Base-by-base conservation (phyloP, 2,888 invertebrate species). In the Galerucella nymphaeae region DNA sequence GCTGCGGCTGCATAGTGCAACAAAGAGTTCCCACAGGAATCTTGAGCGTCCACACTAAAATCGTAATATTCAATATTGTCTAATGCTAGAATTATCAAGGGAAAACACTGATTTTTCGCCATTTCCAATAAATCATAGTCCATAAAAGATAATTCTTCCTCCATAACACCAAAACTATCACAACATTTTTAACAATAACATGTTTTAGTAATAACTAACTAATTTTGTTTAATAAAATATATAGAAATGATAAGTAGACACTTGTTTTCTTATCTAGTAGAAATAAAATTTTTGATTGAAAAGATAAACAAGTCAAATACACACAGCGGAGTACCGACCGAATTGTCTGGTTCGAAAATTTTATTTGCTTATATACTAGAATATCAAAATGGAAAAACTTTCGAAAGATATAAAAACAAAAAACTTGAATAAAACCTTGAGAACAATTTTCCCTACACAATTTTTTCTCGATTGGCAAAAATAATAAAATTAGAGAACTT, bases 61-160 rank as follows among this genome's bases (percentile, higher is more conserved):
- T 76, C 69, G 65, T 82, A 82, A n/a, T 79, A 63, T 5, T 76
- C 73, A 64, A 80, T 71, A 65, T 82, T 79, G 61, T 82, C 79
- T 50, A 82, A 67, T 10, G 79, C 80, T 57, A 80, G 23, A 58
- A 78, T 78, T 30, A 80, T 62, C 38, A 79, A 70, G 2, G 77
- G 73, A 66, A 79, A 78, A 73, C 77, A 78, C n/a, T 76, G 75
- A 58, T 77, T 80, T 58, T 50, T 65, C 20, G 80, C 80, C 48
- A 80, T 76, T 53, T 80, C 77, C 18, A 75, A 73, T 50, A 79
- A 74, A 76, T 80, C 77, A 71, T 79, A 77, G 75, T 80, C 79
- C 79, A 80, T 79, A 23, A 78, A 78, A 13, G 77, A 79, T 41
- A 72, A 75, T 20, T 72, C 72, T 41, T 53, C 23, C 55, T 74